These are phyloP conservation scores for Cyprinodon diabolis DNA, from an alignment of 2,797 vertebrate species.

Conservation along the genomic window DNA sequence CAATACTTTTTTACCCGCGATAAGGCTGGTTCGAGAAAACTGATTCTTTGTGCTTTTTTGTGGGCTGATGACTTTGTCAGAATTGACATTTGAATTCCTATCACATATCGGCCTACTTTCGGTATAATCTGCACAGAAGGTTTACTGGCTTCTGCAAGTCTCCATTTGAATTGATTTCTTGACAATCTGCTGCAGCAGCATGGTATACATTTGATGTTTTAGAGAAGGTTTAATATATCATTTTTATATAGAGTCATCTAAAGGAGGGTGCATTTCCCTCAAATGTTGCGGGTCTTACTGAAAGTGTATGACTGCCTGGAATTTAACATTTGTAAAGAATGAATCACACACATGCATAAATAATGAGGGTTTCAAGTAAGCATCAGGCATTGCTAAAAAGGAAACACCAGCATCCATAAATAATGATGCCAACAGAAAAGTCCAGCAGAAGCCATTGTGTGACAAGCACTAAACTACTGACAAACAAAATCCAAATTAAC, in stretches of 20 bases:
- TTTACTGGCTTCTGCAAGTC: slow-evolving; percentile 64
- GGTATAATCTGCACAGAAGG: slow-evolving; percentile 42
- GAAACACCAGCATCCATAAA: slow-evolving; percentile 70
- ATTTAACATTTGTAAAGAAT: slow-evolving; percentile 77
- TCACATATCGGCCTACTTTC: slow-evolving; percentile 38
- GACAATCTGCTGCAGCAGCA: slow-evolving; percentile 52
- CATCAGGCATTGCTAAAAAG: slow-evolving; percentile 67
- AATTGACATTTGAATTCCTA: slow-evolving; percentile 34
- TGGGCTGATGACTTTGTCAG: slow-evolving; percentile 23
- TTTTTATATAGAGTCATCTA: slow-evolving; percentile 51
- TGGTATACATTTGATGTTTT: slow-evolving; percentile 47
- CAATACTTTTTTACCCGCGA: not conserved
- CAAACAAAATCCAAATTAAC: slow-evolving; percentile 80
- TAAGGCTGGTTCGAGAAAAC: slow-evolving; percentile 4
- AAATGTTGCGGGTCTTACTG: slow-evolving; percentile 56
- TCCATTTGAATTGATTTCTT: slow-evolving; percentile 66
- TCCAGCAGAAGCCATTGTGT: slow-evolving; percentile 55
- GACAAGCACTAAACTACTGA: slow-evolving; percentile 80
- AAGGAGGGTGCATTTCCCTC: slow-evolving; percentile 38
- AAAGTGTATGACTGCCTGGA: slow-evolving; percentile 60
- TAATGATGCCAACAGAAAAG: slow-evolving; percentile 66
- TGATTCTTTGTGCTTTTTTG: slow-evolving; percentile 19
- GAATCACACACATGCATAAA: slow-evolving; percentile 72
- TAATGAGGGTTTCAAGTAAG: slow-evolving; percentile 74
- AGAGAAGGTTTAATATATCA: slow-evolving; percentile 48